Base-by-base conservation (phyloP, 92 coral and sea anemone species). In the Umimayanthus kanabou region DNA sequence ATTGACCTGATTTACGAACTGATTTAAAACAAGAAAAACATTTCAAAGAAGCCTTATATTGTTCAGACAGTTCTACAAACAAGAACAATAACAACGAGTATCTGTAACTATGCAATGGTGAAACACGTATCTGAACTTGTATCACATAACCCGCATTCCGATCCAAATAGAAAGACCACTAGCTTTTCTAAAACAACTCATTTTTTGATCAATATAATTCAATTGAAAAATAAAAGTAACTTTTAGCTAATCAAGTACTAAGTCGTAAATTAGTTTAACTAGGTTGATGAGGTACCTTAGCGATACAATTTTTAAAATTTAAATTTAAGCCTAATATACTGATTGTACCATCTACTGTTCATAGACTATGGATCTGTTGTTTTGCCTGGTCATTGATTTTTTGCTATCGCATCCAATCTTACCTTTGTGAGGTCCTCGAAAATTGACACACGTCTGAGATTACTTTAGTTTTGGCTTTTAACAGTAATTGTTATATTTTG, bases 31-130 rank as follows among this genome's bases (percentile, higher is more conserved):
- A 72, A 72, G 77, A 75, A 75, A 75, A 75, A 75, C 53, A 39
- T 75, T 75, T 72, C 79, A 75, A 3, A 75, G 79, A 75, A 75
- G 79, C 53, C 42, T 75, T 75, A 75, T 13, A 47, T 30, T 73
- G 77, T 73, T 73, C 77, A 73, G 77, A 73, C 77, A 73, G 77
- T 73, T 73, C 45, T 73, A n/a, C 77, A 73, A 73, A 73, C 77
- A 73, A 73, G 42, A 75, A 75, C 79, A 75, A 75, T 39, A 11
- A 75, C 47, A 37, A 75, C 39, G 39, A 47, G 79, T 28, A 75
- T 75, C 39, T 42, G 40, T 39, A 76, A 55, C 29, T 39, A 39
- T 39, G 14, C 80, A 76, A 39, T 30, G 42, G 43, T 76, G 15
- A 39, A 76, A 72, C 43, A 7, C 28, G 76, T 72, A 39, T 72